Percentiles rank a stretch among this genome's conserved stretches.
Conservation (phyloP, 2,888 invertebrate genomes). For the Ophioninae sp. region DNA sequence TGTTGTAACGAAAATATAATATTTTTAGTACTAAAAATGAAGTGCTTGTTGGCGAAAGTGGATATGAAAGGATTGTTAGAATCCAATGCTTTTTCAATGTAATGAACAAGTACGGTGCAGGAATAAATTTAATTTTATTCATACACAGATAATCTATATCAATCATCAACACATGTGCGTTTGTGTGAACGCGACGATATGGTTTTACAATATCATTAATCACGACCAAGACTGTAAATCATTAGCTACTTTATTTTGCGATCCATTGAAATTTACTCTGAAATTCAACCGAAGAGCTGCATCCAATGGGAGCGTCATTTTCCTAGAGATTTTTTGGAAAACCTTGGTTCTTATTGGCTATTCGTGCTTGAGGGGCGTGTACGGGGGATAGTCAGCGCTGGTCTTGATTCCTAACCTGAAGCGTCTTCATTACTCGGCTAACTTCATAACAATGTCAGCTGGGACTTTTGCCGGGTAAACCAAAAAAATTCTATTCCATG, state of each 20-base stretch:
- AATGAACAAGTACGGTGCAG: not conserved
- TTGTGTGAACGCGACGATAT: too few species aligned
- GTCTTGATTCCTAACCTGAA: not conserved
- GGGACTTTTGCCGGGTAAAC: conserved; percentile 37
- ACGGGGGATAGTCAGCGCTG: not conserved
- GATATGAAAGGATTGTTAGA: not conserved
- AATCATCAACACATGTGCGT: too few species aligned
- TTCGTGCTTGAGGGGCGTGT: not conserved
- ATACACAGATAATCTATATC: too few species aligned
- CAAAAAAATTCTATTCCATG: conserved; percentile 4
- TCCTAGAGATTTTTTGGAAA: not conserved
- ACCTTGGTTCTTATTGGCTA: not conserved
- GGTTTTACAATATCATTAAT: too few species aligned
- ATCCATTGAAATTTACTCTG: too few species aligned
- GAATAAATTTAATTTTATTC: too few species aligned
- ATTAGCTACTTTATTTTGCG: too few species aligned
- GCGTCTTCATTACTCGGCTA: not conserved
- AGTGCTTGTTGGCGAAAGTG: not conserved
- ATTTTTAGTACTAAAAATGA: not conserved
- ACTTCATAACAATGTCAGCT: not conserved
- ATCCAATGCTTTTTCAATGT: not conserved
- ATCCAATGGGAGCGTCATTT: not conserved
- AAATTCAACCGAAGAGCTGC: not conserved
- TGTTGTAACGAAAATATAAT: not conserved
- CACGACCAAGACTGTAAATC: too few species aligned